These are phyloP conservation scores for Drosophila falleni DNA, from an alignment of 2,888 invertebrate genomes.

Conservation along the genomic window DNA sequence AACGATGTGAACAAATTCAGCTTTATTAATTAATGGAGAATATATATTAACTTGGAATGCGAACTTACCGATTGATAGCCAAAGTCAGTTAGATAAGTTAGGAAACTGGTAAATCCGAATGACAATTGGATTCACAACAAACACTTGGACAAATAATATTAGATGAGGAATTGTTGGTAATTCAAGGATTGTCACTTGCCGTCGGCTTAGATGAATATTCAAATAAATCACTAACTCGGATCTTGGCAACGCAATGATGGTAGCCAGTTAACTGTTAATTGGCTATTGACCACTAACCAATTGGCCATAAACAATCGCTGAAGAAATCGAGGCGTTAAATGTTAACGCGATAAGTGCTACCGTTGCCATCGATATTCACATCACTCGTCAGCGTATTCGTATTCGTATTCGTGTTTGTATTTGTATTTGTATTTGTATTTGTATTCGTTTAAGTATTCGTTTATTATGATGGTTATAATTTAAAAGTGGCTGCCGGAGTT, in stretches of 20 bases:
- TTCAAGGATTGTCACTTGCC: constrained; percentile 8
- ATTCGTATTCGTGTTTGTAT: constrained; percentile 16
- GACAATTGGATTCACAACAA: background rate
- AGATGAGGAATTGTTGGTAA: background rate
- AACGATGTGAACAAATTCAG: too few species aligned
- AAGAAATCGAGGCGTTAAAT: constrained; percentile 41
- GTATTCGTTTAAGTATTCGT: constrained; percentile 27
- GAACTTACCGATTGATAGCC: constrained; percentile 28
- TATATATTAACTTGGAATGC: background rate
- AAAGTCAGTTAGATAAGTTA: background rate
- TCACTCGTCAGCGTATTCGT: constrained; percentile 6
- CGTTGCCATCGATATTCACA: constrained; percentile 26
- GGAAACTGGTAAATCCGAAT: constrained; percentile 15
- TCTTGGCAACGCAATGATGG: constrained; percentile 13
- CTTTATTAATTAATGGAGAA: background rate
- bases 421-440: constrained; percentile 21
- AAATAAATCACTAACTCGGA: constrained; percentile 1
- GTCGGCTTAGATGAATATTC: constrained; percentile 22
- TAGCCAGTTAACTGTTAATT: constrained; percentile 49
- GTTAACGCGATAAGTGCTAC: constrained; percentile 37
- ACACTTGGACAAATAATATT: constrained; percentile 1
- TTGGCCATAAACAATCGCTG: constrained; percentile 44
- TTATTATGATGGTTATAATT: constrained; percentile 52
- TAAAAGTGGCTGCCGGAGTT: constrained; percentile 35
- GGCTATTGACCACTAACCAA: constrained; percentile 42